Conservation (phyloP, 2,888 invertebrate genomes). For the Drosophila nr. perissopoda region DNA sequence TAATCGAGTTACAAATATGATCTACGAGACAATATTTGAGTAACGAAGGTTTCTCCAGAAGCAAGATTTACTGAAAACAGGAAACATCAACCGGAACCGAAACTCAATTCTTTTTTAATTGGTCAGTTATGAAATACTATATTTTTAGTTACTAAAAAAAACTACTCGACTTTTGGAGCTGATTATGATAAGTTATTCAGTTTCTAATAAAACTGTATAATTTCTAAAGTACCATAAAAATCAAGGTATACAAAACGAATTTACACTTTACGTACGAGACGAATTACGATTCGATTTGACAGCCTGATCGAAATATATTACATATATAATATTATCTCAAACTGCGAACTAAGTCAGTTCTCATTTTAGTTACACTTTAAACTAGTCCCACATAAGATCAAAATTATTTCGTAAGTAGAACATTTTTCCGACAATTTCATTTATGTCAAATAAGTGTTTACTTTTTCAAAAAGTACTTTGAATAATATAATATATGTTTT, state of each 20-base stretch:
- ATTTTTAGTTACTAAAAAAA: not conserved
- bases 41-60: not conserved
- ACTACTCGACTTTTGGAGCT: not conserved
- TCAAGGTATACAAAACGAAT: not conserved
- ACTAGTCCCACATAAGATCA: fast-evolving
- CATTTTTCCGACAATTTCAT: not conserved
- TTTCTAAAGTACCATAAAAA: not conserved
- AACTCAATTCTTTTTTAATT: not conserved
- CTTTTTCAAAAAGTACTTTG: not conserved
- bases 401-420: not conserved
- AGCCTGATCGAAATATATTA: not conserved
- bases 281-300: not conserved
- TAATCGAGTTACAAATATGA: slow-evolving; percentile 21
- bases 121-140: not conserved
- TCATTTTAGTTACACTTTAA: not conserved
- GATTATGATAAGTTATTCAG: too few relatives aligned
- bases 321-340: not conserved
- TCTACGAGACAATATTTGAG: not conserved
- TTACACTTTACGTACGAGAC: not conserved
- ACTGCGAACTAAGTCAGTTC: not conserved
- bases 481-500: too few relatives aligned
- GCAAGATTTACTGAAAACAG: not conserved
- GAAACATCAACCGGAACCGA: not conserved
- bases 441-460: not conserved
- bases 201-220: not conserved